phyloP scores from a whole-genome alignment of 1,140 invertebrate genomes.

The Brachionus manjavacas region DNA sequence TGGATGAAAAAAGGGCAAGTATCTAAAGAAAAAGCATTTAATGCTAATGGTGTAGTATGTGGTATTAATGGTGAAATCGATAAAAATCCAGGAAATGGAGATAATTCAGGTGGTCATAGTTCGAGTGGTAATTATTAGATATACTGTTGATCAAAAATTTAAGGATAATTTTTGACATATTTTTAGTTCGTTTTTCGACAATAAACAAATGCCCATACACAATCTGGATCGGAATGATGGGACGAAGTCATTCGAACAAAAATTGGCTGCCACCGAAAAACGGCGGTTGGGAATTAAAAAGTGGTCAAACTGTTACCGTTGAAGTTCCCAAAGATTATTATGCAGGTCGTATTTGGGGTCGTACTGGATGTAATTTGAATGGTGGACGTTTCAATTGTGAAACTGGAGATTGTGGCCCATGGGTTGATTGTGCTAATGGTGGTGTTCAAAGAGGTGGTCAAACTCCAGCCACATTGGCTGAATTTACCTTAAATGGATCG shows the following conservation, averaged over 20 bases:
- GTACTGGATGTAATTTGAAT: neutral
- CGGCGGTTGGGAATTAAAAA: slow-evolving; percentile 7
- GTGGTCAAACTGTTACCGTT: neutral
- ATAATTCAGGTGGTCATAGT: neutral
- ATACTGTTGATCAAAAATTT: neutral
- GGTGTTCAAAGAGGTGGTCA: slow-evolving; percentile 15
- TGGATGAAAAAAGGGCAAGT: neutral
- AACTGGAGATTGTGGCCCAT: neutral
- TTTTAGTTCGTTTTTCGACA: neutral
- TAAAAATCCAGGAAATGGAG: neutral
- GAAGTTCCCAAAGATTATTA: neutral
- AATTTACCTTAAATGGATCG: neutral
- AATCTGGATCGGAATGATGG: neutral
- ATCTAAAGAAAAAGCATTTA: neutral
- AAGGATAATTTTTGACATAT: neutral
- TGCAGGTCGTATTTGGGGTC: neutral
- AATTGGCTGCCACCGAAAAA: neutral
- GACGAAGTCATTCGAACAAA: neutral
- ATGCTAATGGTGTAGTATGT: neutral
- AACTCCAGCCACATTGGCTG: slow-evolving; percentile 19
- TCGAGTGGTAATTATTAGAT: too few relatives aligned
- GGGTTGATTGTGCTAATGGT: neutral
- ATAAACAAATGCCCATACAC: neutral
- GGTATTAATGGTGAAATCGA: neutral
- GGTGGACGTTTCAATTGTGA: neutral